Conservation (phyloP, 1,140 invertebrate genomes). For the Drosophila biarmipes region DNA sequence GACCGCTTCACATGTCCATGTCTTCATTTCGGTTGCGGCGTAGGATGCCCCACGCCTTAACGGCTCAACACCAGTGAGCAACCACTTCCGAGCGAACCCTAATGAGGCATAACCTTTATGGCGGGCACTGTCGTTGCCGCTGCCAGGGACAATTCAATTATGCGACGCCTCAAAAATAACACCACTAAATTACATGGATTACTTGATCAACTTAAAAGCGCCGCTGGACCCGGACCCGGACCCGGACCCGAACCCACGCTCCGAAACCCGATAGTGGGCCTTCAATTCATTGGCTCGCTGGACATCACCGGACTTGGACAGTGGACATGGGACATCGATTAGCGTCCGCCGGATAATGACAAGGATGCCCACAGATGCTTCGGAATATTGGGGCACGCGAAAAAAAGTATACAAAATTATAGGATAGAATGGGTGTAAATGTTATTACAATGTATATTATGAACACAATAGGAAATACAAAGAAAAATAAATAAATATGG, state of each 20-base stretch:
- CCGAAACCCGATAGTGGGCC: slow-evolving; percentile 48
- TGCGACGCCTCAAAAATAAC: slow-evolving; percentile 28
- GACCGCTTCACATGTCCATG: slow-evolving; percentile 4
- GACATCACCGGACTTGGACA: slow-evolving; percentile 5
- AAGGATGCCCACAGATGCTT: slow-evolving; percentile 4
- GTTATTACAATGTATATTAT: too few species aligned
- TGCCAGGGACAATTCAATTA: slow-evolving; percentile 43
- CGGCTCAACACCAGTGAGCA: slow-evolving; percentile 2
- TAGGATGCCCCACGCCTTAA: not conserved
- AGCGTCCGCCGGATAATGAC: slow-evolving; percentile 30
- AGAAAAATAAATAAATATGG: too few species aligned
- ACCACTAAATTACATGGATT: slow-evolving; percentile 34
- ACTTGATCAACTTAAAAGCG: slow-evolving; percentile 43
- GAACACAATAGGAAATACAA: too few species aligned
- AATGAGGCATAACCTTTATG: slow-evolving; percentile 46
- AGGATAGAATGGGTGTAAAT: not conserved
- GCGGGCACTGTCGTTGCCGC: slow-evolving; percentile 21
- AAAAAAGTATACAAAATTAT: not conserved
- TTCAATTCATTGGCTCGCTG: slow-evolving; percentile 4
- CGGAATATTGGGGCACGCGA: not conserved
- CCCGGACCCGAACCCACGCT: slow-evolving; percentile 11
- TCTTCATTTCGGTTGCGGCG: not conserved
- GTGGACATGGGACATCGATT: slow-evolving; percentile 50
- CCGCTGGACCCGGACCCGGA: slow-evolving; percentile 1
- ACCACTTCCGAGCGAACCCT: slow-evolving; percentile 13